phyloP scores from a whole-genome alignment of 2,888 invertebrate species.

The Acanthosoma haemorrhoidale region DNA sequence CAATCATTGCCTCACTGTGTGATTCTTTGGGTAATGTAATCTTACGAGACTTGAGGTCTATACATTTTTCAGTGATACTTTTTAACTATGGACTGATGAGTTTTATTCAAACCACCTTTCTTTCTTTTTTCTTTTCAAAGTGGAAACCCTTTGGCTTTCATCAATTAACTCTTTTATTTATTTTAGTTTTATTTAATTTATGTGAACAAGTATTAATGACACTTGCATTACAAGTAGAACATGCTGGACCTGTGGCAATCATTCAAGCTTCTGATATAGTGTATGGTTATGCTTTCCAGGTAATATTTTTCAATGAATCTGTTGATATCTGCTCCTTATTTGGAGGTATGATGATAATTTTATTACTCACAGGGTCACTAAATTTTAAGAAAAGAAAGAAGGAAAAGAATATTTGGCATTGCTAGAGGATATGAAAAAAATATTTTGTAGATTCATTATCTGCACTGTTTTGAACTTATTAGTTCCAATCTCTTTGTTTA shows the following conservation, averaged over 20 bases:
- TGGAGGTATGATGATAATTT: slow-evolving; percentile 26
- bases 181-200: slow-evolving; percentile 15
- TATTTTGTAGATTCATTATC: too few relatives aligned
- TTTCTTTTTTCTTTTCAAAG: neutral
- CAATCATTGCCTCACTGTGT: slow-evolving; percentile 22
- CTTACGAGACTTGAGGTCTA: slow-evolving; percentile 27
- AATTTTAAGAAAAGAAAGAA: neutral
- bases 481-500: too few relatives aligned
- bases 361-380: neutral
- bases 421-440: too few relatives aligned
- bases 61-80: slow-evolving; percentile 29
- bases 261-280: slow-evolving; percentile 34
- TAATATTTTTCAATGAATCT: slow-evolving; percentile 32
- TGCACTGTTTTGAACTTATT: too few relatives aligned
- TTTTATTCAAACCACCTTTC: neutral
- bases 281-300: slow-evolving; percentile 32
- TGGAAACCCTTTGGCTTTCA: neutral
- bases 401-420: too few relatives aligned
- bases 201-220: slow-evolving; percentile 32
- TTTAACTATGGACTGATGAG: slow-evolving; percentile 23
- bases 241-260: slow-evolving; percentile 33
- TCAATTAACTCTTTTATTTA: neutral
- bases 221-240: slow-evolving; percentile 30
- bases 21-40: slow-evolving; percentile 32
- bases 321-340: slow-evolving; percentile 17